Percentiles rank a stretch among this genome's conserved stretches.
Conservation (phyloP, 2,888 invertebrate species). For the Kryphioiulus occultus region DNA sequence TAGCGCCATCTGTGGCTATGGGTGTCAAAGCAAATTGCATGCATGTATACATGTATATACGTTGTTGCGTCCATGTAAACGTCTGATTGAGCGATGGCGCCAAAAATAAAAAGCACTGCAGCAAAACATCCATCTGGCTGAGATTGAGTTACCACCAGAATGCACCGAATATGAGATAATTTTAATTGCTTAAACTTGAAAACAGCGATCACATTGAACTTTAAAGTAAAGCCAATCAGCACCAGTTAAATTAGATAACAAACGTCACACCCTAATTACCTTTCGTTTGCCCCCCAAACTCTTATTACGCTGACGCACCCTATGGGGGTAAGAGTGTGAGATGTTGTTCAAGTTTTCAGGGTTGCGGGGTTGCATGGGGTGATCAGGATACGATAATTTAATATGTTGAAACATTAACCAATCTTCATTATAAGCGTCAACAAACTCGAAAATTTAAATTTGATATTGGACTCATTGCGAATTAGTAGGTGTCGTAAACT, state of each 20-base stretch:
- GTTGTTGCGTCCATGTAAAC: too few relatives aligned
- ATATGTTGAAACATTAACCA: neutral
- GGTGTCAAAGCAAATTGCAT: too few relatives aligned
- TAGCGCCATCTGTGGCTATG: too few relatives aligned
- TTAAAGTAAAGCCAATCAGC: neutral
- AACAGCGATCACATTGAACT: constrained; percentile 4
- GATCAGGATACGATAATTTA: neutral
- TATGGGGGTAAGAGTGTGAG: neutral
- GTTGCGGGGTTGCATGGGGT: neutral
- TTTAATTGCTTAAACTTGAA: neutral
- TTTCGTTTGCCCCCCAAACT: constrained; percentile 7
- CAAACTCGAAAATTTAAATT: neutral
- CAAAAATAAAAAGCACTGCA: too few relatives aligned
- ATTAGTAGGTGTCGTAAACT: neutral
- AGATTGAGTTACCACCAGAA: neutral
- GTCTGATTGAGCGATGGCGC: too few relatives aligned
- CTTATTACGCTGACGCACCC: neutral
- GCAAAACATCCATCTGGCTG: neutral
- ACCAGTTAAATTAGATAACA: neutral
- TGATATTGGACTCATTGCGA: neutral
- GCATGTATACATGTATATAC: too few relatives aligned
- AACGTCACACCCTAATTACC: constrained; percentile 7
- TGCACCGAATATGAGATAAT: neutral
- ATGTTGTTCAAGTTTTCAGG: constrained; percentile 21
- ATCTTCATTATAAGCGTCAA: neutral